Evolutionary conservation across 1,140 invertebrate genomes (phyloP), one percentile per base, ranked within the genome.

Genomic region (Camponotus vicinus): DNA sequence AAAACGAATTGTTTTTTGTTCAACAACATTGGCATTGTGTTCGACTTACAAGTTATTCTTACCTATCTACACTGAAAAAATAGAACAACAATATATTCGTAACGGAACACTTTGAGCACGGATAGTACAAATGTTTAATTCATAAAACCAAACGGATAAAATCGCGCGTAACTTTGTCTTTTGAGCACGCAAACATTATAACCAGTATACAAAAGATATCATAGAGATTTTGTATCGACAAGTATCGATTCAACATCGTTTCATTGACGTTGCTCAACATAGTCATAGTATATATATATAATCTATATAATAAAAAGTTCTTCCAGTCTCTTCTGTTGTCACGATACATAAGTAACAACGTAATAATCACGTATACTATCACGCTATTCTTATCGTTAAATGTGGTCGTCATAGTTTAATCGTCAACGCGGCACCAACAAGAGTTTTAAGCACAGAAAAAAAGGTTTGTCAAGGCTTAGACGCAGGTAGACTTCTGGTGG

Each of bases 401-500:
- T 18, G 64, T 70, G 27, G 7, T 66, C 76, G 42, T 66, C 11
- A 3, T 27, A 75, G 52, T 49, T 55, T 34, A 63, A 45, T 63
- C 18, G 18, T 45, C 57, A 42, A 32, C 40, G 15, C 18, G 27
- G 8, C 40, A 40, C 13, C 11, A 79, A 55, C 27, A 45, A 55
- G 5, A 78, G 34, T 79, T 45, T 64, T 15, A 49, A 78, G 2
- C 45, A 69, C 45, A 69, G 27, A 59, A 61, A 6, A 77, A 77
- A 7, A n/a, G 13, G 59, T 73, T 55, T n/a, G 45, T 18, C 13
- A 2, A 32, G 52, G 57, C 15, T 94, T 92, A 95, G 66, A 95
- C 93, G 80, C 95, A 95, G 2, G 94, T 94, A 5, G 94, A 93
- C 64, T 95, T 95, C 49, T 94, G 94, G 84, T 96, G 95, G 15